Evolutionary conservation across 2,113 vertebrate species (phyloP).

Genomic region (Ammodytes marinus): DNA sequence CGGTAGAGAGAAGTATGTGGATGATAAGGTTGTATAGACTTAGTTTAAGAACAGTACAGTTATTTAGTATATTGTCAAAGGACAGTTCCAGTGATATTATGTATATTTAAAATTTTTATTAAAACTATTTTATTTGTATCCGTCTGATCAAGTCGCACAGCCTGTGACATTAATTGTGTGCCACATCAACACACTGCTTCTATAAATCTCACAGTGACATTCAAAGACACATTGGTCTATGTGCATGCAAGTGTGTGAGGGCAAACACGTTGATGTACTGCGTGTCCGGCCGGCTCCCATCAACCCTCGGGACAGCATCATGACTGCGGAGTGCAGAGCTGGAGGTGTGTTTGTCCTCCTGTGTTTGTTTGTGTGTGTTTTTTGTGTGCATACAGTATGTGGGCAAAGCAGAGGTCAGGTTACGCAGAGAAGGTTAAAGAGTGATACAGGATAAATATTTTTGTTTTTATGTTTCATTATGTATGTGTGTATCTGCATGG

Average conservation of each 20-base stretch:
- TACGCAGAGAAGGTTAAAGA: conserved; percentile 32
- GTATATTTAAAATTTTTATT: conserved; percentile 1
- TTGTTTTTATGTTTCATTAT: not conserved
- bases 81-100: not conserved
- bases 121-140: not conserved
- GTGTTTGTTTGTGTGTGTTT: conserved; percentile 1
- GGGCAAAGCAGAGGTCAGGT: conserved; percentile 46
- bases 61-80: not conserved
- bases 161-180: conserved; percentile 10
- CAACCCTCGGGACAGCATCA: conserved; percentile 42
- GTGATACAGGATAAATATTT: conserved; percentile 12
- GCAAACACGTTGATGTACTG: conserved; percentile 42
- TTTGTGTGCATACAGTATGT: not conserved
- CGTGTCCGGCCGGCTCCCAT: conserved; percentile 40
- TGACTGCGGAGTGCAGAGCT: conserved; percentile 29
- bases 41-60: too few relatives aligned
- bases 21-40: too few relatives aligned
- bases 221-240: conserved; percentile 7
- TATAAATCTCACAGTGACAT: conserved; percentile 16
- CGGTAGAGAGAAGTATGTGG: too few relatives aligned
- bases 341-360: conserved; percentile 34
- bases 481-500: not conserved
- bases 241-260: conserved; percentile 14
- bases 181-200: conserved; percentile 1
- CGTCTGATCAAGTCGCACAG: not conserved